phyloP scores from a whole-genome alignment of 2,113 vertebrate species.

The Nymphicus hollandicus region DNA sequence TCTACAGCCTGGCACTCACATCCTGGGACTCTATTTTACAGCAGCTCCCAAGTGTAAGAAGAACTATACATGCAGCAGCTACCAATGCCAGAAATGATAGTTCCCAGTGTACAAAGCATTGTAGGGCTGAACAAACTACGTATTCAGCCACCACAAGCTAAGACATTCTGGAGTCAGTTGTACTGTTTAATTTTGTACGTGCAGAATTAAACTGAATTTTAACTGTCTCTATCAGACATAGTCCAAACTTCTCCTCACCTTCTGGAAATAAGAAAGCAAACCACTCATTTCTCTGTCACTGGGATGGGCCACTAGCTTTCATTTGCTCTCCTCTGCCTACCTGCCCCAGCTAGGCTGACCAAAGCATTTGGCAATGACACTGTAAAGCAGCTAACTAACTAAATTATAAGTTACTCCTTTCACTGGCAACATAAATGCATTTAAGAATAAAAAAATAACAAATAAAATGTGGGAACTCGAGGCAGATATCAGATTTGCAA shows the following conservation, averaged over 20 bases:
- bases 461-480: neutral
- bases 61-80: neutral
- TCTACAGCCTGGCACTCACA: neutral
- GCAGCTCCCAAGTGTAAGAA: neutral
- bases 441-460: neutral
- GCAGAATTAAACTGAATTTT: neutral
- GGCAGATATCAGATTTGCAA: neutral
- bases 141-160: neutral
- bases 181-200: neutral
- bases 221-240: neutral
- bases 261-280: neutral
- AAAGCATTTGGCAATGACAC: neutral
- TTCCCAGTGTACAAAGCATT: neutral
- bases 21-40: neutral
- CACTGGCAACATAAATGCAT: neutral
- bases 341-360: neutral
- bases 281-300: neutral
- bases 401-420: neutral
- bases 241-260: neutral
- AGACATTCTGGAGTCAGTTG: neutral
- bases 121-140: neutral
- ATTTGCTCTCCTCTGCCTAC: neutral
- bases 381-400: neutral
- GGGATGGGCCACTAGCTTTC: neutral
- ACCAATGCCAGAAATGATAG: neutral